Evolutionary conservation across 2,888 invertebrate species (phyloP).

Genomic region (Isotomurus palustris): DNA sequence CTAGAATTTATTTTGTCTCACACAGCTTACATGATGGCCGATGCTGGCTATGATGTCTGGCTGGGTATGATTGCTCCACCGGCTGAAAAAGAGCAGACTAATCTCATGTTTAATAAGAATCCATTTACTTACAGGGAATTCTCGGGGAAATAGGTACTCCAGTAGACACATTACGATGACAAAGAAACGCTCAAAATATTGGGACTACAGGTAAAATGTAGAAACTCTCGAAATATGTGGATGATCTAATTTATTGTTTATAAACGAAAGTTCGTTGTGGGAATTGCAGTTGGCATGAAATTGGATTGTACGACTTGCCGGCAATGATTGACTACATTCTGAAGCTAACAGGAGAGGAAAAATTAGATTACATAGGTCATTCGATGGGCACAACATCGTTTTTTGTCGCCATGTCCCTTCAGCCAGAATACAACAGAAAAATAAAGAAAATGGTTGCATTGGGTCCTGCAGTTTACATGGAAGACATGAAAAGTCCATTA

Average conservation of each 20-base stretch:
- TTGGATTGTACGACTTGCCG: slow-evolving; percentile 17
- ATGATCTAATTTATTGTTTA: background rate
- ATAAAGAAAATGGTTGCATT: slow-evolving; percentile 16
- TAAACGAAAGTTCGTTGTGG: background rate
- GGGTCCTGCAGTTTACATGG: slow-evolving; percentile 11
- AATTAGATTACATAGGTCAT: slow-evolving; percentile 15
- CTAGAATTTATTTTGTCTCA: too few species aligned
- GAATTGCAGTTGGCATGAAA: slow-evolving; percentile 18
- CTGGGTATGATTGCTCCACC: slow-evolving; percentile 8
- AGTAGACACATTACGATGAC: slow-evolving; percentile 9
- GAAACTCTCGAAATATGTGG: background rate
- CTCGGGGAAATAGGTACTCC: slow-evolving; percentile 14
- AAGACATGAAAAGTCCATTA: slow-evolving; percentile 8
- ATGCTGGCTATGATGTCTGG: slow-evolving; percentile 22
- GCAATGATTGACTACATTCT: slow-evolving; percentile 20
- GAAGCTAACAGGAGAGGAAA: slow-evolving; percentile 4
- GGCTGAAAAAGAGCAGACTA: too few species aligned
- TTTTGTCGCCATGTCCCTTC: slow-evolving; percentile 11
- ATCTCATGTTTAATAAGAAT: too few species aligned
- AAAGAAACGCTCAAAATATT: slow-evolving; percentile 7
- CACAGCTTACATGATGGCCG: slow-evolving; percentile 19
- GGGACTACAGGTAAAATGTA: slow-evolving; percentile 17
- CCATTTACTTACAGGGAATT: slow-evolving; percentile 11
- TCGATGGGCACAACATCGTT: slow-evolving; percentile 18
- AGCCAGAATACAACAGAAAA: slow-evolving; percentile 22